These are phyloP conservation scores for Crepidodera aurea DNA, from an alignment of 2,888 invertebrate species.

Conservation along the genomic window DNA sequence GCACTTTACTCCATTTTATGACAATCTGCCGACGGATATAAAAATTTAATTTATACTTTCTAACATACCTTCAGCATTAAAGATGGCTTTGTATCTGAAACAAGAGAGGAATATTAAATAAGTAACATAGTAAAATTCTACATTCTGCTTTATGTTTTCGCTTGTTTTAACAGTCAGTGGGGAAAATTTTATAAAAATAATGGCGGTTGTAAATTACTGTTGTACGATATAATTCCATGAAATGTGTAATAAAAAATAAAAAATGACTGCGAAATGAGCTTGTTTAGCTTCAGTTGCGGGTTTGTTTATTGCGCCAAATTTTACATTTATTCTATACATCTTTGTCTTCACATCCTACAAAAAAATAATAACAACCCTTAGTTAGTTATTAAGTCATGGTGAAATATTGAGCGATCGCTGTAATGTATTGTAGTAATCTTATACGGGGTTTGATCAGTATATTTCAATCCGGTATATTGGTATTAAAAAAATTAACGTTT, in stretches of 20 bases:
- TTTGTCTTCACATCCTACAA: too few species aligned
- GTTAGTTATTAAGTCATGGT: too few species aligned
- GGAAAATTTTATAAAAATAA: conserved; percentile 5
- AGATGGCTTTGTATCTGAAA: conserved; percentile 37
- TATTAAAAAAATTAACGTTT: too few species aligned
- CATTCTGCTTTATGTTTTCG: background rate
- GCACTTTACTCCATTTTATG: conserved; percentile 1
- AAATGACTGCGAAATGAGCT: background rate
- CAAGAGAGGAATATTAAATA: conserved; percentile 40
- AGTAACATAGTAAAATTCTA: conserved; percentile 8
- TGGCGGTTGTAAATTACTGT: background rate
- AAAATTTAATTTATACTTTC: conserved; percentile 36
- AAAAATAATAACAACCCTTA: too few species aligned
- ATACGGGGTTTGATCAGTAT: too few species aligned
- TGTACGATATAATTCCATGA: background rate
- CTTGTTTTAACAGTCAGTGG: background rate
- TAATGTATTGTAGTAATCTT: too few species aligned
- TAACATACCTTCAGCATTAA: conserved; percentile 45
- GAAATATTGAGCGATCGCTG: too few species aligned
- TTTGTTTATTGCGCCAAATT: too few species aligned
- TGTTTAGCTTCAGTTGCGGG: too few species aligned
- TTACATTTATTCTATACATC: too few species aligned
- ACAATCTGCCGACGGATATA: conserved; percentile 22
- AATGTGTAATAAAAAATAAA: background rate
- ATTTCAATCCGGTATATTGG: too few species aligned